These are phyloP conservation scores for Marmota flaviventris DNA, from an alignment of 2,113 vertebrate genomes.

Conservation along the genomic window DNA sequence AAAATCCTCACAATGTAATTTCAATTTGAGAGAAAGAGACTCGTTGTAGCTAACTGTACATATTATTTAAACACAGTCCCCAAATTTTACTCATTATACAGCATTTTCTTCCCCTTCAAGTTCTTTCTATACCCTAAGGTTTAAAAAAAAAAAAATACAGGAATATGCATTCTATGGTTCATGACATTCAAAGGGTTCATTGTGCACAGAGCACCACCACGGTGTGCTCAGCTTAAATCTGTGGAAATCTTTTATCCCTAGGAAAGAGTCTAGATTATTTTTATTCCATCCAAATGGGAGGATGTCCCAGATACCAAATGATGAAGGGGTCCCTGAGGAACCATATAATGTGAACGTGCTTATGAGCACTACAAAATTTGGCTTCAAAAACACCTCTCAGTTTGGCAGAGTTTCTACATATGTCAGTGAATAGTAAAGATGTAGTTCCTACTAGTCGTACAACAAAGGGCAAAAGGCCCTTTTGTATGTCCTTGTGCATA, in stretches of 20 bases:
- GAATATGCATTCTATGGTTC: background rate
- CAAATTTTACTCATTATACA: background rate
- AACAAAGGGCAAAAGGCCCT: background rate
- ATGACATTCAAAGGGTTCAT: slow-evolving; percentile 4
- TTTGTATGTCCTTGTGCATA: background rate
- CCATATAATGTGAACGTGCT: slow-evolving; percentile 61
- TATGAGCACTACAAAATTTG: slow-evolving; percentile 54
- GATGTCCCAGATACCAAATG: slow-evolving; percentile 71
- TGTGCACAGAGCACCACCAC: background rate
- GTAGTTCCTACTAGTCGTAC: background rate
- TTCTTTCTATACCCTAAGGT: background rate
- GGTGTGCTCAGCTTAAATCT: slow-evolving; percentile 62
- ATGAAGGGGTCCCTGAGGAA: slow-evolving; percentile 62
- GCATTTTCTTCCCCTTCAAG: background rate
- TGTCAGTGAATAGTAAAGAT: background rate
- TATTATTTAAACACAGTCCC: background rate
- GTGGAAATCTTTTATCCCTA: slow-evolving; percentile 22
- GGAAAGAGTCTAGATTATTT: slow-evolving; percentile 67
- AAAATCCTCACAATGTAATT: background rate
- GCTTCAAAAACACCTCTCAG: slow-evolving; percentile 49
- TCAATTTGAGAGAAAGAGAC: background rate
- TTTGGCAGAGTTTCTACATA: background rate
- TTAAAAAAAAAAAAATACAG: background rate
- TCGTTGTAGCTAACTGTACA: background rate
- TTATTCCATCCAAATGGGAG: slow-evolving; percentile 73